Evolutionary conservation across 2,888 invertebrate species (phyloP).

Genomic region (Cephus rjabovi): DNA sequence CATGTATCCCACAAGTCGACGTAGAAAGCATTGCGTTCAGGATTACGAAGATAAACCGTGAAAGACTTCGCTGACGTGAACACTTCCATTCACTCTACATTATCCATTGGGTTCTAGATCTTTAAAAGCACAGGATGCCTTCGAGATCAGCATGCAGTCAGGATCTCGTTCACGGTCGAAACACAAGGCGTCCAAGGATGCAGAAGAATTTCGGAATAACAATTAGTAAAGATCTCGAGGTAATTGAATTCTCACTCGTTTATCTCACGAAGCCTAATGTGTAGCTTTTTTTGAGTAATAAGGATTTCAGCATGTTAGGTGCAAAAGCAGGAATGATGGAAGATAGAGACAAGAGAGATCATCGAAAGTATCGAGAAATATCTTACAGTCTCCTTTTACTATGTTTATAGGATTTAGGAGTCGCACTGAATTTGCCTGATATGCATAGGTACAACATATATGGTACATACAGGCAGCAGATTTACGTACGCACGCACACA

Average conservation of each 20-base stretch:
- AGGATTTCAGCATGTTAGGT: not conserved
- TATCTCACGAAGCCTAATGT: not conserved
- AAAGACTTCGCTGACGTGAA: not conserved
- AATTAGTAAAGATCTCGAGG: not conserved
- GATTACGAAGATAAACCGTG: not conserved
- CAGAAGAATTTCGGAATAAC: not conserved
- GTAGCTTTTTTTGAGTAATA: not conserved
- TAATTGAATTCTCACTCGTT: not conserved
- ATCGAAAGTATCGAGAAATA: not conserved
- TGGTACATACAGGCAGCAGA: conserved; percentile 18
- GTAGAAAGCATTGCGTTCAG: not conserved
- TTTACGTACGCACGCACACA: conserved; percentile 18
- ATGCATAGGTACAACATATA: conserved; percentile 16
- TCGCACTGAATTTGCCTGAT: conserved; percentile 11
- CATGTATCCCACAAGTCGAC: not conserved
- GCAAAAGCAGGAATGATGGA: conserved; percentile 1
- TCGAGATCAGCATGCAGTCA: not conserved
- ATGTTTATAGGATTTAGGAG: conserved; percentile 12
- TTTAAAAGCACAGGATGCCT: not conserved
- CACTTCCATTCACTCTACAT: not conserved
- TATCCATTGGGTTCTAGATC: not conserved
- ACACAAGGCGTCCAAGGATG: not conserved
- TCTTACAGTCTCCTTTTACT: not conserved
- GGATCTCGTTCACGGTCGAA: not conserved
- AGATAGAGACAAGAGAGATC: not conserved